Evolutionary conservation across 2,113 vertebrate species (phyloP).

Genomic region (Aptenodytes forsteri): DNA sequence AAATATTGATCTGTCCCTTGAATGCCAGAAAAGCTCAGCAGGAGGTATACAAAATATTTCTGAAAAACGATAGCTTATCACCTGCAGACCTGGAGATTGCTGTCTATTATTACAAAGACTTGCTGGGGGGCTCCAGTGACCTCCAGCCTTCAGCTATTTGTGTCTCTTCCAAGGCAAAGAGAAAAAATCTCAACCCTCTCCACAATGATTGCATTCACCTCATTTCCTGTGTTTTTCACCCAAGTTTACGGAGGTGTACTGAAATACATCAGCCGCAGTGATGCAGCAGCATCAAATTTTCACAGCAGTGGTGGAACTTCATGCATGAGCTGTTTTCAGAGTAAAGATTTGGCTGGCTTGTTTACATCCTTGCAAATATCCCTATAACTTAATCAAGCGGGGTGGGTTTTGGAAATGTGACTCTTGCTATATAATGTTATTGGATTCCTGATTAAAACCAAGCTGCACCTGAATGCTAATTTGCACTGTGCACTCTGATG

Average conservation of each 20-base stretch:
- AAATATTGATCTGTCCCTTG: slow-evolving; percentile 57
- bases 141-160: slow-evolving; percentile 53
- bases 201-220: slow-evolving; percentile 15
- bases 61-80: slow-evolving; percentile 56
- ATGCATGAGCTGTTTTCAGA: background rate
- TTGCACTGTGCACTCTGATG: background rate
- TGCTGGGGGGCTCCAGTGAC: slow-evolving; percentile 50
- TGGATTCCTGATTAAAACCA: background rate
- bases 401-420: background rate
- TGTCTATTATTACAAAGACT: slow-evolving; percentile 25
- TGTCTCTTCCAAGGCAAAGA: slow-evolving; percentile 48
- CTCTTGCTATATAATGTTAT: background rate
- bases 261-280: background rate
- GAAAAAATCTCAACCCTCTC: slow-evolving; percentile 1
- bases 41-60: slow-evolving; percentile 50
- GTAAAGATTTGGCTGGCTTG: background rate
- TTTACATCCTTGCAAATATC: background rate
- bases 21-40: slow-evolving; percentile 50
- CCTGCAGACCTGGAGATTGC: slow-evolving; percentile 40
- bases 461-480: background rate
- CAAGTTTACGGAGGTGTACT: background rate
- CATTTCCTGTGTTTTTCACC: background rate
- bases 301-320: background rate
- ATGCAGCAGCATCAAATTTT: background rate
- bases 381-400: background rate